A percentile compares a stretch with the other conserved stretches of the same genome.
Evolutionary conservation across 2,888 invertebrate genomes (phyloP).

Genomic region (Cyclophora albipunctata): DNA sequence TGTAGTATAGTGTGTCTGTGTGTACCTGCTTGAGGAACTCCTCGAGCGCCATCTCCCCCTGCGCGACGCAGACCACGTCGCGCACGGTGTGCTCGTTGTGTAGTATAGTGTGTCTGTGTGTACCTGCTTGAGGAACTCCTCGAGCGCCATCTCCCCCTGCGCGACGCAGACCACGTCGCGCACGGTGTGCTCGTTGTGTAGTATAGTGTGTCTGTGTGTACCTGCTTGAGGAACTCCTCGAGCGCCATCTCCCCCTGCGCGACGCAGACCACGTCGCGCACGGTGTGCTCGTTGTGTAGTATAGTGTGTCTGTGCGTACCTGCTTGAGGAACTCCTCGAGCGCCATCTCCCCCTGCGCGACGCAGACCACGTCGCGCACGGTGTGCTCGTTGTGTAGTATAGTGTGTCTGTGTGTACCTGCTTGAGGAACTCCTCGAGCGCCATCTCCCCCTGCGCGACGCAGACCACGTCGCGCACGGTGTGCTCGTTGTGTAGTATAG

Average conservation of each 20-base stretch:
- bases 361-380: constrained; percentile 96
- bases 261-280: constrained; percentile 96
- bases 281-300: constrained; percentile 94
- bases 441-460: constrained; percentile 99
- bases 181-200: constrained; percentile 94
- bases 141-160: constrained; percentile 99
- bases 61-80: constrained; percentile 97
- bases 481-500: constrained; percentile 94
- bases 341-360: constrained; percentile 99
- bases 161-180: constrained; percentile 97
- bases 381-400: constrained; percentile 95
- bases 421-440: constrained; percentile 98
- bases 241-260: constrained; percentile 99
- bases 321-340: constrained; percentile 99
- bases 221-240: constrained; percentile 99
- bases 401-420: too few relatives aligned
- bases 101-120: too few relatives aligned
- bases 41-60: constrained; percentile 99
- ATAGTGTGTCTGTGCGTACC: too few relatives aligned
- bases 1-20: too few relatives aligned
- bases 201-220: too few relatives aligned
- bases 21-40: constrained; percentile 98
- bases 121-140: constrained; percentile 98
- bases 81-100: constrained; percentile 95
- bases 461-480: constrained; percentile 96